Base-by-base conservation (phyloP, 2,888 invertebrate genomes). In the Drosophila lutescens region DNA sequence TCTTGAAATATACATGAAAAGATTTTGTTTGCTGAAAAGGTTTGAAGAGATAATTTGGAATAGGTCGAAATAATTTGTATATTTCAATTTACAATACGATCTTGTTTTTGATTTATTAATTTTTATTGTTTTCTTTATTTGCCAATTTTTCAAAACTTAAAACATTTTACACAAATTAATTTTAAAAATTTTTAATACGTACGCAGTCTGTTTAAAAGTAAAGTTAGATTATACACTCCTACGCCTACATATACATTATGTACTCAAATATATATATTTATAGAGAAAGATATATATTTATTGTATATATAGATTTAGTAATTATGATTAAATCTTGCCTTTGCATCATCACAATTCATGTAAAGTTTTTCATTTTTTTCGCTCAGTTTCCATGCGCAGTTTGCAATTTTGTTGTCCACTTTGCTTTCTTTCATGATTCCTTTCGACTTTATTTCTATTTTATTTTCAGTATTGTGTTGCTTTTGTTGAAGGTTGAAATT, bases 321-420 rank as follows among this genome's bases (percentile, higher is more conserved):
- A 86, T 86, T 86, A 86, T 86, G 85, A 84, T 85, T 85, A 85
- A 84, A 86, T 85, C 85, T 85, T 85, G 85, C 85, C 84, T 85
- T 85, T 85, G 85, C 85, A 85, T 85, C 85, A 85, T 85, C 85
- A 85, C 85, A 85, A 85, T 85, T 85, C 85, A 85, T 82, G 87
- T 85, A 85, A 86, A 83, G 82, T 86, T 78, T 72, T 56, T 60
- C 58, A 66, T 70, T 75, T 74, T 63, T 56, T 66, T 63, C 68
- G 61, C 67, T 71, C 65, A 55, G 72, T 61, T 71, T 71, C 69
- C 60, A 68, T 54, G 68, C 69, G 69, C 69, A 72, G 40, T 74
- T 74, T 69, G 60, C 71, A 73, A 56, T 79, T 69, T 60, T 61
- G 61, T 68, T 77, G 70, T 61, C 53, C 69, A 56, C 67, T 59